Conservation (phyloP, 2,888 invertebrate species). For the Bombyx huttoni region DNA sequence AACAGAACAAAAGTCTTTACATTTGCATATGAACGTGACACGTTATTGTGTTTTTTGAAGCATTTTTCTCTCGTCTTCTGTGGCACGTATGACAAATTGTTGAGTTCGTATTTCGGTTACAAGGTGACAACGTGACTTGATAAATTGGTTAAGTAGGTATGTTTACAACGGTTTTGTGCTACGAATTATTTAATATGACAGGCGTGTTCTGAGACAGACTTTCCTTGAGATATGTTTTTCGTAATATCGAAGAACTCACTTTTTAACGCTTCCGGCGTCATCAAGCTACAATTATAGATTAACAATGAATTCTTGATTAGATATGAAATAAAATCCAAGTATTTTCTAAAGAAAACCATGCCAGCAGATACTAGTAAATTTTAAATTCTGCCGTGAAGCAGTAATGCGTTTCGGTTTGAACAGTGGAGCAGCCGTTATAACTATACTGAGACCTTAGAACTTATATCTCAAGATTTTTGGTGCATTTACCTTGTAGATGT, state of each 20-base stretch:
- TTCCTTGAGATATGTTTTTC: neutral
- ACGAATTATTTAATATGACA: neutral
- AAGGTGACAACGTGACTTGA: constrained; percentile 18
- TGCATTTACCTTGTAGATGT: no score
- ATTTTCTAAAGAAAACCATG: no score
- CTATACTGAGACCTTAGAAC: no score
- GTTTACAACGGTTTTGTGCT: neutral
- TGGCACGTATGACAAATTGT: constrained; percentile 19
- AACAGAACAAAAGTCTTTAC: neutral
- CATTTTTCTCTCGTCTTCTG: neutral
- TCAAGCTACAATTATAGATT: no score
- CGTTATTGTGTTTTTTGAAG: neutral
- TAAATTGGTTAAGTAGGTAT: constrained; percentile 10
- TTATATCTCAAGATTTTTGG: no score
- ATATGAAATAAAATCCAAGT: no score
- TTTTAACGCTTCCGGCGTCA: no score
- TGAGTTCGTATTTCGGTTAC: constrained; percentile 17
- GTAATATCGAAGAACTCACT: neutral
- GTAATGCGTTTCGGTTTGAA: no score
- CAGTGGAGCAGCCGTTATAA: no score
- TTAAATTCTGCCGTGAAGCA: no score
- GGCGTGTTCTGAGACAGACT: neutral
- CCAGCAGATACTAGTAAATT: no score
- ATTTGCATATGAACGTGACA: neutral
- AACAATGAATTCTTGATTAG: no score